Base-by-base conservation (phyloP, 2,797 vertebrate species). In the Poecilia wingei region DNA sequence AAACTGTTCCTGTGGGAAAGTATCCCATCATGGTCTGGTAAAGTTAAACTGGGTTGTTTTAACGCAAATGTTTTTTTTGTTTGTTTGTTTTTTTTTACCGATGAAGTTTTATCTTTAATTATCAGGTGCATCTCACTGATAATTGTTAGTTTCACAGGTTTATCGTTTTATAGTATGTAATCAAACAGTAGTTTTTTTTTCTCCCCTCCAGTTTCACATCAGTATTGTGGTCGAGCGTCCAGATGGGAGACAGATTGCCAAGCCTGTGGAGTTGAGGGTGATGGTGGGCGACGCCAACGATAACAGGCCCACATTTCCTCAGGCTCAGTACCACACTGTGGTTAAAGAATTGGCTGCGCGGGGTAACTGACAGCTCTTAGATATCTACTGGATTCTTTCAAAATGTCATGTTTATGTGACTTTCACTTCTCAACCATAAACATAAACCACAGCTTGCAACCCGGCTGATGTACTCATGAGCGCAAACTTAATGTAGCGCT, bases 251-350 rank as follows among this genome's bases (percentile, higher is more conserved):
- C 95, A 93, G 88, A 96, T 95, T 8, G 90, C 92, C n/a, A 96
- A 96, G 47, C 94, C 97, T 3, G 93, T 96, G 74, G 90, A 89
- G 82, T 77, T 97, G 83, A 94, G 88, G 69, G 95, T 97, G 89
- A 95, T 90, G 86, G 96, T 96, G 81, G 95, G 85, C 0, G 97
- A 97, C 71, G 94, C 96, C 84, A 97, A 97, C 0, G 97, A 97
- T 82, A 98, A 96, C 49, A 85, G 86, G 3, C 96, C 96, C 69
- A 93, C 93, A 59, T 95, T 96, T 82, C 94, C 92, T 25, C 95
- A 92, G 75, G 87, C 84, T 3, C 94, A 95, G 78, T 95, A 96
- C 86, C 95, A 96, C 74, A 94, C 95, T 43, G 92, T 94, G 39
- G 93, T 96, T 72, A 95, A 95, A 79, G 94, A 96, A 74, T 92